These are phyloP conservation scores for Ptychodera flava DNA, from an alignment of 35 echinoderm and acorn worm genomes.

Conservation along the genomic window DNA sequence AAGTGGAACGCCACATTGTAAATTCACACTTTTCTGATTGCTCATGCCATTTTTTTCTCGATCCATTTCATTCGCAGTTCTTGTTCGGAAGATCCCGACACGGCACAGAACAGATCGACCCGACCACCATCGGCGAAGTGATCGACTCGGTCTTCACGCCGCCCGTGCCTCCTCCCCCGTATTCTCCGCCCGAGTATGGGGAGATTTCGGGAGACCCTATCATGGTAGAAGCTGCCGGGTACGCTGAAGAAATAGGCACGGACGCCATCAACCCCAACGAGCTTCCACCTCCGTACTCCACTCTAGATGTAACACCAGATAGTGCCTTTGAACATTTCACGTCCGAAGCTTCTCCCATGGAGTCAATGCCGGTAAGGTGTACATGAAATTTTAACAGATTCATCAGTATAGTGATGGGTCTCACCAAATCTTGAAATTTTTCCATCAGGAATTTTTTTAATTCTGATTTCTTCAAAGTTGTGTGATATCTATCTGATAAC, in stretches of 20 bases:
- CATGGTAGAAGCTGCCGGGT: conserved; percentile 49
- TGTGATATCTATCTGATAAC: too few relatives aligned
- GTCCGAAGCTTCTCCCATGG: neutral
- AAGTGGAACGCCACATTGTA: too few relatives aligned
- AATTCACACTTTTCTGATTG: too few relatives aligned
- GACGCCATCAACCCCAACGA: conserved; percentile 47
- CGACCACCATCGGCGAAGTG: conserved; percentile 34
- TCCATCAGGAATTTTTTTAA: too few relatives aligned
- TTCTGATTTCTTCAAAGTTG: too few relatives aligned
- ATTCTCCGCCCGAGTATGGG: conserved; percentile 70
- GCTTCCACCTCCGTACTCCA: conserved; percentile 73
- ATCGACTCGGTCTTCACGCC: conserved; percentile 68
- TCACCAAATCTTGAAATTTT: too few relatives aligned
- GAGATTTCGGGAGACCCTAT: conserved; percentile 65
- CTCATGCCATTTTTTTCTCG: too few relatives aligned
- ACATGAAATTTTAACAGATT: too few relatives aligned
- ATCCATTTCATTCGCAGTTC: too few relatives aligned
- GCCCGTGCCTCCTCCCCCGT: conserved; percentile 68
- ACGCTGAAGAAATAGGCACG: conserved; percentile 45
- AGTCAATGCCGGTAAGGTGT: neutral
- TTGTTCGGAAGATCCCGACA: neutral
- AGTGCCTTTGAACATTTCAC: conserved; percentile 6
- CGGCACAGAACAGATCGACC: neutral
- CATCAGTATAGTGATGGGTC: too few relatives aligned
- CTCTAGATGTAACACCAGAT: conserved; percentile 38